Evolutionary conservation across 2,888 invertebrate genomes (phyloP).

Genomic region (Orthosia cruda): DNA sequence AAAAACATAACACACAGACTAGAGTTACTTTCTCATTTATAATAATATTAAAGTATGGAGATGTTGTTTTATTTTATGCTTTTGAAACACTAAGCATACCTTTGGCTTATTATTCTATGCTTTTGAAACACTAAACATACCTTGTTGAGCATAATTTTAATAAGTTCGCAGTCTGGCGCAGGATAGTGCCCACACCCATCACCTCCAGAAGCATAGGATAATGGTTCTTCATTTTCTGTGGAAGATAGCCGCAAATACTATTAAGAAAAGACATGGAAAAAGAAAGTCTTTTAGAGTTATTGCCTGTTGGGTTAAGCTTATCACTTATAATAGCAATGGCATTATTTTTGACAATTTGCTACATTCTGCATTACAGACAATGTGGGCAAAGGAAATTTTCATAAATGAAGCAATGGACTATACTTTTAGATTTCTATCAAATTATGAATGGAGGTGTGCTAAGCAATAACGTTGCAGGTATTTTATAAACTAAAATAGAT

Average conservation of each 20-base stretch:
- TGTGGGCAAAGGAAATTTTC: background rate
- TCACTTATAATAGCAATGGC: background rate
- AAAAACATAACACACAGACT: no score
- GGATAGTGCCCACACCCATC: conserved; percentile 66
- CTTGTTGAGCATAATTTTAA: conserved; percentile 80
- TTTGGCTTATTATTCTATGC: conserved; percentile 1
- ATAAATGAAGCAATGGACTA: background rate
- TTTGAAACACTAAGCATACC: background rate
- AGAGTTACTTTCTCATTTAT: no score
- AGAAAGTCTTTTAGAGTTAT: background rate
- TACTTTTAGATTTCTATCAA: no score
- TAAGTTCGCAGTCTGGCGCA: conserved; percentile 77
- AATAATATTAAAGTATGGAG: no score
- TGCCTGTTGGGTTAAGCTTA: background rate
- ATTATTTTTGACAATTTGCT: background rate
- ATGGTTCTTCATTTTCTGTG: conserved; percentile 81
- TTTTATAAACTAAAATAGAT: background rate
- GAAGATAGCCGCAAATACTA: conserved; percentile 21
- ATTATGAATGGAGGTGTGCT: background rate
- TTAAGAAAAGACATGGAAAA: background rate
- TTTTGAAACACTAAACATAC: conserved; percentile 67
- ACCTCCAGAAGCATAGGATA: conserved; percentile 62
- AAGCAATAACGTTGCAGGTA: background rate
- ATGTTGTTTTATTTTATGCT: background rate
- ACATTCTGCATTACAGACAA: background rate